Evolutionary conservation across 2,113 vertebrate genomes (phyloP).

Genomic region (Oryzias celebensis): DNA sequence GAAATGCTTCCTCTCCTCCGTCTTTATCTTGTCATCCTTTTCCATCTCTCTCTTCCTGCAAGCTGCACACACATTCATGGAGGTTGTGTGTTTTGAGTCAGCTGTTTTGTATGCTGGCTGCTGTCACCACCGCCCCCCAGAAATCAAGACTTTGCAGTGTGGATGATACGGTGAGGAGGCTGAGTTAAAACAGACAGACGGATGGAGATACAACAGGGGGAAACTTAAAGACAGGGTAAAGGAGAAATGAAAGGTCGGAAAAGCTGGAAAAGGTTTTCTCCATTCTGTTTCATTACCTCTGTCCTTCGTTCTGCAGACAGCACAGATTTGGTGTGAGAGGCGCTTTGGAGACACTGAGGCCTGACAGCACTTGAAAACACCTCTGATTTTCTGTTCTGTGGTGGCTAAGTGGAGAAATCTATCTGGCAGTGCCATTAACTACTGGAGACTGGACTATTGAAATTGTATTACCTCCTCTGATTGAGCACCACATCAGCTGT

Average conservation of each 20-base stretch:
- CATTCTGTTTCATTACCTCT: constrained; percentile 37
- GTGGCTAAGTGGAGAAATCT: constrained; percentile 41
- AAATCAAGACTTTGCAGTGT: constrained; percentile 60
- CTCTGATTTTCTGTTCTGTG: constrained; percentile 45
- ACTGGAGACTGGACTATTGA: constrained; percentile 40
- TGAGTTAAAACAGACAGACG: no score
- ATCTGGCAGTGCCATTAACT: constrained; percentile 44
- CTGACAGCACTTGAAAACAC: constrained; percentile 40
- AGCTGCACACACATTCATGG: constrained; percentile 19
- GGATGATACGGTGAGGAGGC: constrained; percentile 30
- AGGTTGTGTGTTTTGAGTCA: constrained; percentile 53
- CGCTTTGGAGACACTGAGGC: constrained; percentile 40
- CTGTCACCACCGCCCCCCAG: constrained; percentile 54
- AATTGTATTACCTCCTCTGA: constrained; percentile 43
- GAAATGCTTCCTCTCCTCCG: background rate
- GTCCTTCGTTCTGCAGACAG: constrained; percentile 48
- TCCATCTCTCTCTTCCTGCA: constrained; percentile 22
- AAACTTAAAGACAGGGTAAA: constrained; percentile 29
- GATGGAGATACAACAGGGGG: constrained; percentile 33
- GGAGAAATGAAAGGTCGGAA: constrained; percentile 29
- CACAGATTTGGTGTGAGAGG: constrained; percentile 28
- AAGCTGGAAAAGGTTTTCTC: constrained; percentile 24
- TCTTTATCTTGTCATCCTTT: constrained; percentile 14
- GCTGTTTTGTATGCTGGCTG: constrained; percentile 71
- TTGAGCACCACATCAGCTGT: constrained; percentile 18